These are phyloP conservation scores for Perizoma flavofasciatum DNA, from an alignment of 2,888 invertebrate species.

Conservation along the genomic window DNA sequence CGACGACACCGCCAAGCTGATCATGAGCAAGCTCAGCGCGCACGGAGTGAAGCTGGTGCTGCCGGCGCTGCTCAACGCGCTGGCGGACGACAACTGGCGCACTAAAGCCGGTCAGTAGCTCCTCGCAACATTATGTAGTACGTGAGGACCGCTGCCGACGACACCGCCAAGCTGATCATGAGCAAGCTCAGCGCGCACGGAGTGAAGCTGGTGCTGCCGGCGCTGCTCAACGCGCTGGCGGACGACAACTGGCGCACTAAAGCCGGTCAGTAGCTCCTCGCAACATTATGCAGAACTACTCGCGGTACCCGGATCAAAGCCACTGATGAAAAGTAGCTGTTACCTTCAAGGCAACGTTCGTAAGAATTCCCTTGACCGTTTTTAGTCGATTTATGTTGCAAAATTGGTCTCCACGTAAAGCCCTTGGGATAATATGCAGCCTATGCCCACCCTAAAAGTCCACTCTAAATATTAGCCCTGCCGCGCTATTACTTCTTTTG, in stretches of 20 bases:
- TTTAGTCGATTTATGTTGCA: too few relatives aligned
- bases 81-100: conserved; percentile 99
- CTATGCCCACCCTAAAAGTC: too few relatives aligned
- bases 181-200: conserved; percentile 98
- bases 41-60: conserved; percentile 99
- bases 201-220: conserved; percentile 97
- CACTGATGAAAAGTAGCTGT: too few relatives aligned
- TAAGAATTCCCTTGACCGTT: too few relatives aligned
- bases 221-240: conserved; percentile 95
- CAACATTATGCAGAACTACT: too few relatives aligned
- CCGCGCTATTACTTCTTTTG: too few relatives aligned
- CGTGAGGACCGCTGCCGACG: conserved; percentile 98
- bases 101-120: conserved; percentile 95
- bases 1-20: conserved; percentile 97
- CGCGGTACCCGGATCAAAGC: too few relatives aligned
- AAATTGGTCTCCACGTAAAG: too few relatives aligned
- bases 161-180: conserved; percentile 97
- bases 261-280: conserved; percentile 89
- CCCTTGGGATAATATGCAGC: too few relatives aligned
- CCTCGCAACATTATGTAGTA: too few relatives aligned
- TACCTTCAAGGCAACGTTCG: too few relatives aligned
- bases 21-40: conserved; percentile 97
- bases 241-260: conserved; percentile 99
- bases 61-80: conserved; percentile 95
- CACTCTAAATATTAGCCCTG: too few relatives aligned